Percentiles rank a stretch among this genome's conserved stretches.
These are phyloP conservation scores for Mamestra configurata DNA, from an alignment of 1,140 invertebrate genomes.

Conservation along the genomic window DNA sequence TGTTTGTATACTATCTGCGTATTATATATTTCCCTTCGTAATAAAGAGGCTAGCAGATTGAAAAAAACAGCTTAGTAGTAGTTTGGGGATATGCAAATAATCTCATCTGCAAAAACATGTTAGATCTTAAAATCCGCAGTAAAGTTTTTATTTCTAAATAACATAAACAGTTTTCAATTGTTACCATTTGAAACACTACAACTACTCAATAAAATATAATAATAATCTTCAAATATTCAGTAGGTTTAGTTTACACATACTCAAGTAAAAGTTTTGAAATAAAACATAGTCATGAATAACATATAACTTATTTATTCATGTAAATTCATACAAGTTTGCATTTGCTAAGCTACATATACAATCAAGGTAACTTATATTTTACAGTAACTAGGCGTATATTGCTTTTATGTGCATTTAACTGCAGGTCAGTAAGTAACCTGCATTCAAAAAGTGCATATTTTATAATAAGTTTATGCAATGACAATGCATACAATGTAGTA, in stretches of 20 bases:
- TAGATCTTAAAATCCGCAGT: not conserved
- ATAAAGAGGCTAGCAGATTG: slow-evolving; percentile 55
- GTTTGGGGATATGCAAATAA: slow-evolving; percentile 13
- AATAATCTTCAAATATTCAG: not conserved
- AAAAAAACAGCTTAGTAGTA: slow-evolving; percentile 13
- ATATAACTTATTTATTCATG: slow-evolving; percentile 41
- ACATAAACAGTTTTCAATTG: not conserved
- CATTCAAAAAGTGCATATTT: slow-evolving; percentile 25
- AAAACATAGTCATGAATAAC: slow-evolving; percentile 26
- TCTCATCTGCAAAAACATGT: not conserved
- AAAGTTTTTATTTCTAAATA: not conserved
- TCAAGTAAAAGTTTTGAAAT: slow-evolving; percentile 30
- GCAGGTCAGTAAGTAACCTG: slow-evolving; percentile 12
- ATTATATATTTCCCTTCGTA: slow-evolving; percentile 44
- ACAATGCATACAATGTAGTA: slow-evolving; percentile 21
- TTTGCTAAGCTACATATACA: slow-evolving; percentile 18
- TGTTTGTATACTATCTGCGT: slow-evolving; percentile 51
- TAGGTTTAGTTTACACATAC: not conserved
- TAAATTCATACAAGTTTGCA: slow-evolving; percentile 28
- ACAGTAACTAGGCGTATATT: slow-evolving; percentile 29
- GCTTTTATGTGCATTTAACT: slow-evolving; percentile 6
- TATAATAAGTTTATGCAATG: slow-evolving; percentile 18
- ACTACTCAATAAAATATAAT: not conserved
- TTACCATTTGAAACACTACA: not conserved
- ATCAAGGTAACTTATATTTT: slow-evolving; percentile 16